Conservation (phyloP, 2,888 invertebrate genomes). For the Brachyopa scutellaris region DNA sequence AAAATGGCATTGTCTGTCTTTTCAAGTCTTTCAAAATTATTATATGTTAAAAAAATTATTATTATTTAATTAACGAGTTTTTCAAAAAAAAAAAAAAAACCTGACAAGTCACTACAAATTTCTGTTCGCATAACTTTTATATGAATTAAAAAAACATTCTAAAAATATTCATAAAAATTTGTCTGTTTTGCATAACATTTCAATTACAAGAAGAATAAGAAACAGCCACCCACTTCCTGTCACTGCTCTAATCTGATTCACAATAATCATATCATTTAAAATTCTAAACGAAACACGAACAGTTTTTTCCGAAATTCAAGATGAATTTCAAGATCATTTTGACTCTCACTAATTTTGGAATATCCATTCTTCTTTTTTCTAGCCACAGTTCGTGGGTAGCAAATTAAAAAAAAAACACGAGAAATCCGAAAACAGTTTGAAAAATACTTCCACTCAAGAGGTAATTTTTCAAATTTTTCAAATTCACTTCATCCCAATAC, state of each 20-base stretch:
- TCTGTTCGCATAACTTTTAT: background rate
- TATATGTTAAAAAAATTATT: background rate
- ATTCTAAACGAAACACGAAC: conserved; percentile 19
- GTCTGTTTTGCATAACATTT: conserved; percentile 39
- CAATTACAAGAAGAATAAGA: conserved; percentile 4
- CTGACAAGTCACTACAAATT: background rate
- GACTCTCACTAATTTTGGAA: conserved; percentile 18
- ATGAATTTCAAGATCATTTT: conserved; percentile 49
- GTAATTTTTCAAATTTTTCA: conserved; percentile 34
- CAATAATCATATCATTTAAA: conserved; percentile 36
- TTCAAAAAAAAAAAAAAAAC: background rate
- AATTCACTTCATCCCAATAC: conserved; percentile 23
- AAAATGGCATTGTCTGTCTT: no score
- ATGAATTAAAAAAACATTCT: background rate
- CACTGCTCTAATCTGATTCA: conserved; percentile 27
- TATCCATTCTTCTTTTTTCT: background rate
- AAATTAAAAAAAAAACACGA: background rate
- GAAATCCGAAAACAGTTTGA: no score
- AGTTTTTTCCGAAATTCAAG: conserved; percentile 33
- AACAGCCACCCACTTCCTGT: conserved; percentile 42
- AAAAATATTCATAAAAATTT: conserved; percentile 7
- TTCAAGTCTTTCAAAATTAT: no score
- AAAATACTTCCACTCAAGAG: conserved; percentile 43
- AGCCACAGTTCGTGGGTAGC: background rate
- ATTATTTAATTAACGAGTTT: background rate